Evolutionary conservation across 2,113 vertebrate species (phyloP).

Genomic region (Rhabdomys dilectus): DNA sequence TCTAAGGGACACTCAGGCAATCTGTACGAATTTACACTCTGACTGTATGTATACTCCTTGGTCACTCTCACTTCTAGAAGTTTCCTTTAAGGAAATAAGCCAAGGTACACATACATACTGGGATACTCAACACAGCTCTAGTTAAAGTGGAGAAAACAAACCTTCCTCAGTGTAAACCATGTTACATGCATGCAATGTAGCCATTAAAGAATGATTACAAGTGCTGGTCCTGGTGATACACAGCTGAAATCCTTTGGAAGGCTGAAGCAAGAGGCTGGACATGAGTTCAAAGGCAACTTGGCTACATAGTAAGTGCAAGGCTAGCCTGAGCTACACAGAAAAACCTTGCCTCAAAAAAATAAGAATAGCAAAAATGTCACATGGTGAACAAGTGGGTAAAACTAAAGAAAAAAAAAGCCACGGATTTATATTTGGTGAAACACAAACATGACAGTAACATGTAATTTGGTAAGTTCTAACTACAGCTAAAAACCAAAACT

Average conservation of each 20-base stretch:
- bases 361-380: neutral
- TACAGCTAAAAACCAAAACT: neutral
- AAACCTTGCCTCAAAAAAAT: neutral
- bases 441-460: conserved; percentile 6
- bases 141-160: conserved; percentile 24
- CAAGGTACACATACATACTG: neutral
- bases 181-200: neutral
- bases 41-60: neutral
- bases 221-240: neutral
- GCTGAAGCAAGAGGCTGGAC: neutral
- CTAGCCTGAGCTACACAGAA: neutral
- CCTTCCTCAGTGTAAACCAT: neutral
- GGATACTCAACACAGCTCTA: neutral
- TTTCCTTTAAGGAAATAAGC: neutral
- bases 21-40: neutral
- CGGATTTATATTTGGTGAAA: conserved; percentile 16
- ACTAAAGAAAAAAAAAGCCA: neutral
- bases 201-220: neutral
- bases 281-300: neutral
- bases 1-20: neutral
- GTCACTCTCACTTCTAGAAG: neutral
- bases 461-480: neutral
- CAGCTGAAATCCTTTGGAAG: neutral
- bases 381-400: no score
- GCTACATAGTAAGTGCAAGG: neutral